These are phyloP conservation scores for Porphyrio hochstetteri DNA, from an alignment of 2,113 vertebrate species.

Conservation along the genomic window DNA sequence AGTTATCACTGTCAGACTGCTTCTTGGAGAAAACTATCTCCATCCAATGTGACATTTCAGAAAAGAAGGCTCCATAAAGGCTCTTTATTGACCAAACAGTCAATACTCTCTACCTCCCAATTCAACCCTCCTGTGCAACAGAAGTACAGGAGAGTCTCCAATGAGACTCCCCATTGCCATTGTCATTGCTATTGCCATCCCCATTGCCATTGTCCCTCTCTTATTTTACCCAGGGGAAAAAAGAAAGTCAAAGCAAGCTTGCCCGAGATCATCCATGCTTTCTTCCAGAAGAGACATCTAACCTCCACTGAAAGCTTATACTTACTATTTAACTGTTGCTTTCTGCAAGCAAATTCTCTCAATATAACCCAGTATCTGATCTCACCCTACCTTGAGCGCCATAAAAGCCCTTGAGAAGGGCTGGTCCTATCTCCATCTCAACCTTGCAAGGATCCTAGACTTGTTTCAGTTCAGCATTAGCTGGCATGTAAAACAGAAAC, in stretches of 20 bases:
- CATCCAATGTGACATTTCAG: neutral
- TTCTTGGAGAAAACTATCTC: neutral
- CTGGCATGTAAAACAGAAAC: neutral
- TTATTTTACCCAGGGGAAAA: neutral
- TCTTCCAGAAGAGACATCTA: neutral
- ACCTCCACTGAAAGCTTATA: neutral
- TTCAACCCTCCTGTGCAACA: neutral
- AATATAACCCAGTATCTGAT: neutral
- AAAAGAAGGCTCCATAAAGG: neutral
- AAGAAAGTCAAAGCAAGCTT: neutral
- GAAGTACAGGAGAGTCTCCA: neutral
- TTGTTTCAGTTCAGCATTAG: constrained; percentile 1
- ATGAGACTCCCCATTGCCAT: neutral
- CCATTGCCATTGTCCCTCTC: neutral
- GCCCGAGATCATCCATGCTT: neutral
- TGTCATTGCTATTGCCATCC: neutral
- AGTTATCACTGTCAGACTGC: neutral
- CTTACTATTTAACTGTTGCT: neutral
- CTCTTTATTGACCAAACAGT: neutral
- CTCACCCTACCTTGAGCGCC: neutral
- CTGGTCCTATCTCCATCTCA: neutral
- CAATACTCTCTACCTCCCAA: neutral
- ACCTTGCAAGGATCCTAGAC: neutral
- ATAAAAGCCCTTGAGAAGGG: neutral
- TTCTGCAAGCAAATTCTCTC: neutral